Evolutionary conservation across 64 coral and sea anemone genomes (phyloP).

Genomic region (Montipora foliosa): DNA sequence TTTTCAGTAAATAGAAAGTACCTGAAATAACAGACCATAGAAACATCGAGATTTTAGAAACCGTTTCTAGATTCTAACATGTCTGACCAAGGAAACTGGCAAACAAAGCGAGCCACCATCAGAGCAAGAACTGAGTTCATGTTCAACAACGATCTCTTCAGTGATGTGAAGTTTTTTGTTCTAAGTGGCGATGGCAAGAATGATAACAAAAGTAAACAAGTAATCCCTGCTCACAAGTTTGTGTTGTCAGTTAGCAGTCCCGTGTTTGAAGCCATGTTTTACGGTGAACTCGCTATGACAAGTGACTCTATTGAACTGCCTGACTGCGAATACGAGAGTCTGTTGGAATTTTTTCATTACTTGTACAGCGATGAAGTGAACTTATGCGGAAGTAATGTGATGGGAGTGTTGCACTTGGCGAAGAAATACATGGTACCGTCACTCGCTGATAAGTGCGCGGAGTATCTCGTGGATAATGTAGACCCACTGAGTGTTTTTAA

Average conservation of each 20-base stretch:
- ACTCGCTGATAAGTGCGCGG: not conserved
- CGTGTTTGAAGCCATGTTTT: slow-evolving; percentile 46
- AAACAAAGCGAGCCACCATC: slow-evolving; percentile 16
- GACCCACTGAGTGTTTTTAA: not conserved
- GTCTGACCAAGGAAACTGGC: slow-evolving; percentile 1
- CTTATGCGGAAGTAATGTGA: slow-evolving; percentile 19
- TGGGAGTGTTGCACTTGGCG: slow-evolving; percentile 23
- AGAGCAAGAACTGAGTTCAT: slow-evolving; percentile 10
- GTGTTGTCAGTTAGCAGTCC: slow-evolving; percentile 24
- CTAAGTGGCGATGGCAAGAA: not conserved
- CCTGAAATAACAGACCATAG: too few species aligned
- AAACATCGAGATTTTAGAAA: too few species aligned
- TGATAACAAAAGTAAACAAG: slow-evolving; percentile 14
- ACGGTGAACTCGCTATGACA: not conserved
- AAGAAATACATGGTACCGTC: slow-evolving; percentile 34
- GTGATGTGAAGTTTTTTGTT: slow-evolving; percentile 31
- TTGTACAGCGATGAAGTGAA: slow-evolving; percentile 27
- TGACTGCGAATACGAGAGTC: not conserved
- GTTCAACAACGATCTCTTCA: slow-evolving; percentile 35
- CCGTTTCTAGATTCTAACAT: not conserved
- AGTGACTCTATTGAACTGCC: slow-evolving; percentile 21
- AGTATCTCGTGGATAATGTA: not conserved
- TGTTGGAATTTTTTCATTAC: slow-evolving; percentile 24
- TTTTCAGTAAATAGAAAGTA: too few species aligned
- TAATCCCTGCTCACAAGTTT: slow-evolving; percentile 36